Evolutionary conservation across 2,113 vertebrate species (phyloP).

Genomic region (Burhinus bistriatus): DNA sequence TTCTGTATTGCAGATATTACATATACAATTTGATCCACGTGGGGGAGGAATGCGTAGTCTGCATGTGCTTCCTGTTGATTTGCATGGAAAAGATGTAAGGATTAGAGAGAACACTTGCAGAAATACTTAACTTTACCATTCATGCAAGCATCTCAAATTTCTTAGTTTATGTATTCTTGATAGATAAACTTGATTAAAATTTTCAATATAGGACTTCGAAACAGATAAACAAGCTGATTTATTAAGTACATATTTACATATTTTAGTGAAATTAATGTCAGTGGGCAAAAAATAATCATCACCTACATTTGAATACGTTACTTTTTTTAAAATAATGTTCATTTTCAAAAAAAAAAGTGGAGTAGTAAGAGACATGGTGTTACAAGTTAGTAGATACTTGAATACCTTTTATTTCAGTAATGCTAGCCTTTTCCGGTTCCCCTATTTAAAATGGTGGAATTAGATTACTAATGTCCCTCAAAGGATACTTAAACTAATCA

Average conservation of each 20-base stretch:
- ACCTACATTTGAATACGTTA: background rate
- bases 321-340: background rate
- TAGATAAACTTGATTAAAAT: constrained; percentile 11
- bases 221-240: background rate
- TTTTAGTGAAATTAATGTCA: background rate
- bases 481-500: constrained; percentile 52
- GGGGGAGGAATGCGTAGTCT: background rate
- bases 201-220: background rate
- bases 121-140: background rate
- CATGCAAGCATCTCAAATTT: background rate
- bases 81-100: background rate
- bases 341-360: background rate
- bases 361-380: background rate
- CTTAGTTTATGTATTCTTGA: background rate
- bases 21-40: background rate
- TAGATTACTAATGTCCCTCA: constrained; percentile 18
- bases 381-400: background rate
- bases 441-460: background rate
- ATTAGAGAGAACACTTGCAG: background rate
- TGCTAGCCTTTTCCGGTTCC: background rate
- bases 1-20: background rate
- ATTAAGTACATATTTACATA: background rate
- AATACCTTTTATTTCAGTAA: background rate
- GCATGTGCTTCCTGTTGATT: background rate
- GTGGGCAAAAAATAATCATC: background rate